Percentiles rank a stretch among this genome's conserved stretches.
These are phyloP conservation scores for Eurypyga helias DNA, from an alignment of 2,113 vertebrate genomes.

Conservation along the genomic window DNA sequence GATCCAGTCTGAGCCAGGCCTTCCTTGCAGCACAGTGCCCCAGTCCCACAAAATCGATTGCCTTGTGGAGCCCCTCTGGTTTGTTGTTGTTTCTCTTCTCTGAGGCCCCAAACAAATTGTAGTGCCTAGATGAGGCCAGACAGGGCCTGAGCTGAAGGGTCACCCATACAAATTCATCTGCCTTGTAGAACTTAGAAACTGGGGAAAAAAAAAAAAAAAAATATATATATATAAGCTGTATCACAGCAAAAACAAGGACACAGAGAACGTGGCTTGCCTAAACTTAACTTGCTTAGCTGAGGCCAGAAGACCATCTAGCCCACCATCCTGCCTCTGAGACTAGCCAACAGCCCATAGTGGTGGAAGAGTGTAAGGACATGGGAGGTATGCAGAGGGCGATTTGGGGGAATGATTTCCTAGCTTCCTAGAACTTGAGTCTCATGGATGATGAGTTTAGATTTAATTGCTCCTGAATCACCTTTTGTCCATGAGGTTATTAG, in stretches of 20 bases:
- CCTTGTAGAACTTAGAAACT: neutral
- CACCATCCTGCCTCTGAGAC: neutral
- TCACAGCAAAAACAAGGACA: neutral
- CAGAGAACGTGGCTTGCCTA: neutral
- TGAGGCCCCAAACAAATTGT: neutral
- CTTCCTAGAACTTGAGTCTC: neutral
- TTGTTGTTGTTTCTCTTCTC: neutral
- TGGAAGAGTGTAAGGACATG: neutral
- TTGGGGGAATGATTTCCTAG: neutral
- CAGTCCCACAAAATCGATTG: neutral
- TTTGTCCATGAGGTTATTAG: neutral
- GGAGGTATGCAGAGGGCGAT: neutral
- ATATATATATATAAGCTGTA: neutral
- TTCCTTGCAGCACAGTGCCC: neutral
- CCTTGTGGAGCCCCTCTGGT: neutral
- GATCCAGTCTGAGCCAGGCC: neutral
- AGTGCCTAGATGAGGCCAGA: neutral
- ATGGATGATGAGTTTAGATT: neutral
- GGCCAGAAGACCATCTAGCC: neutral
- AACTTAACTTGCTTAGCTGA: neutral
- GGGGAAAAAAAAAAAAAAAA: neutral
- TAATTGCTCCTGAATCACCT: neutral
- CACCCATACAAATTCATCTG: neutral
- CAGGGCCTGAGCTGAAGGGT: fast-evolving
- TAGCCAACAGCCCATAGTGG: neutral